Conservation (phyloP, 2,888 invertebrate species). For the Callyntrura guangdongensis region DNA sequence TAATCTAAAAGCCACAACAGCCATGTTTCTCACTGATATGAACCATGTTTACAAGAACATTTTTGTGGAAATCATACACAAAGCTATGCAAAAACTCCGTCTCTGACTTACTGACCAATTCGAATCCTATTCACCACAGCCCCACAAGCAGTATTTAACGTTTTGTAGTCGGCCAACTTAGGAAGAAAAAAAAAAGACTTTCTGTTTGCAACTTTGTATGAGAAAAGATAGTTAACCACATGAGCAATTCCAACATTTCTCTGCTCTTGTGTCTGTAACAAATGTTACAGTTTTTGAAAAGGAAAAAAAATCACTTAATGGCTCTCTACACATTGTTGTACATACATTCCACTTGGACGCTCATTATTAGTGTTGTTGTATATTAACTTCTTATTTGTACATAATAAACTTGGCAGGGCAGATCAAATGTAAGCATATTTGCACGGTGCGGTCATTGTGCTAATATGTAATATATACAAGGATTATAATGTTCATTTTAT, state of each 20-base stretch:
- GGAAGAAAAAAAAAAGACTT: neutral
- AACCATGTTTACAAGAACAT: too few species aligned
- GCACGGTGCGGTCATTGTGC: neutral
- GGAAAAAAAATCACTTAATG: constrained; percentile 24
- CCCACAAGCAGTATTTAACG: neutral
- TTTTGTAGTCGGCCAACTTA: neutral
- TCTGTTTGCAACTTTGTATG: constrained; percentile 9
- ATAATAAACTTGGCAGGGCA: constrained; percentile 4
- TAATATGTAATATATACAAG: neutral
- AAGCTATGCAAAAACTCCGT: neutral
- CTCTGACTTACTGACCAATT: constrained; percentile 54
- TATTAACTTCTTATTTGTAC: constrained; percentile 8
- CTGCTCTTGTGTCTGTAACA: constrained; percentile 60
- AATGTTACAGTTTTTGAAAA: constrained; percentile 61
- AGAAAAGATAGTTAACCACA: constrained; percentile 13
- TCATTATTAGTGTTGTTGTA: constrained; percentile 3
- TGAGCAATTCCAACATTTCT: constrained; percentile 52
- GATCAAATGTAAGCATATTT: neutral
- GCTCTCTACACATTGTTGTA: neutral
- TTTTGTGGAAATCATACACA: too few species aligned
- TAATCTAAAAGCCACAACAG: too few species aligned
- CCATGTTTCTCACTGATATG: too few species aligned
- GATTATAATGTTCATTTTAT: constrained; percentile 16
- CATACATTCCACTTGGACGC: neutral
- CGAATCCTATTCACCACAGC: constrained; percentile 26